Evolutionary conservation across 2,888 invertebrate species (phyloP), one percentile per base, ranked within the genome.

Genomic region (Oxyteleia sp.): DNA sequence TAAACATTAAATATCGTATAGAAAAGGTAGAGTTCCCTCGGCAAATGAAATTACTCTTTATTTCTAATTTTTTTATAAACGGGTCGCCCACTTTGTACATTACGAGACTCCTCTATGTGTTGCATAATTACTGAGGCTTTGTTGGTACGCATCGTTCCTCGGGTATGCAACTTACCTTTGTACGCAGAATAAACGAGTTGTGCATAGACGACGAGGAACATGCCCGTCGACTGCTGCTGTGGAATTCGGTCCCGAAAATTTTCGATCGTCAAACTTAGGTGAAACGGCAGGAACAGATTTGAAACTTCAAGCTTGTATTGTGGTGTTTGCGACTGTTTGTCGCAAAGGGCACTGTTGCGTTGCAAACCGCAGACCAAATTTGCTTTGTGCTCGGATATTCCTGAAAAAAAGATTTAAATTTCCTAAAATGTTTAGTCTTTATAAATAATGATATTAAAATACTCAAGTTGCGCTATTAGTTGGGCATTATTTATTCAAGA

Each of bases 101-200:
- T 41, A 41, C 3, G 15, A 13, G 13, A 15, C 13, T 13, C 13
- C 15, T 13, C 41, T 41, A 15, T 4, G 7, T 15, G 13, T 41
- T 41, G 15, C 41, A 13, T 41, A 41, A 41, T 2, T 8, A 13
- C 10, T 13, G 7, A 41, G 13, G 41, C 41, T 13, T 41, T 7
- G 1, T 8, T 32, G 8, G 3, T 32, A 7, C 8, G 8, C 4
- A 32, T 8, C 11, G 11, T 38, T 38, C 2, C n/a, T 38, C 1
- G 1, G 2, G 13, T n/a, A 38, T 38, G 0, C 38, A 38, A 38
- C 38, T 1, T 38, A 98, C 98, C 95, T 95, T 95, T 96, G 91
- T 97, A 98, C 11, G 96, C 96, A 7, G 97, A 96, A 87, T 94
- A 94, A 29, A 97, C 95, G 0, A 96, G 96, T 2, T 95, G 95